Conservation (phyloP, 2,888 invertebrate genomes). For the Tenthredo amoena region DNA sequence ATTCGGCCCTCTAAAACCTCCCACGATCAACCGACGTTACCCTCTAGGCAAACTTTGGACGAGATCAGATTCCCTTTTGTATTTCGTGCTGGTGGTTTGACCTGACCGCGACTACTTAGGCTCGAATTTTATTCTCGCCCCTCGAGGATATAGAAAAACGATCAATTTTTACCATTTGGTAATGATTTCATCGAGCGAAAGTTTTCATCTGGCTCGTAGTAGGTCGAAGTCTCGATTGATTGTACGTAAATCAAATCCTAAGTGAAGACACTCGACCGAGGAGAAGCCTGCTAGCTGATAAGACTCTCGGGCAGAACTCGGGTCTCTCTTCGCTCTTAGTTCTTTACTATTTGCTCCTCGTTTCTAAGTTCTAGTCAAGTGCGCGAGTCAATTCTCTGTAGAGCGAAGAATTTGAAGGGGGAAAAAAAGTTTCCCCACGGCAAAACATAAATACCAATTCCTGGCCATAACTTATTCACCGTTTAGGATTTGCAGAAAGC, state of each 20-base stretch:
- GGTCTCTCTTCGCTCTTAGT: neutral
- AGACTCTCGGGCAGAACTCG: conserved; percentile 4
- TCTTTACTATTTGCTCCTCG: neutral
- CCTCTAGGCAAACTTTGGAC: conserved; percentile 31
- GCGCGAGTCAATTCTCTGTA: neutral
- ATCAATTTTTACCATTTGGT: neutral
- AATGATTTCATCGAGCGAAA: neutral
- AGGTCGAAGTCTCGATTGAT: neutral
- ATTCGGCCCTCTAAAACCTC: conserved; percentile 14
- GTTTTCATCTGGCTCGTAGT: neutral
- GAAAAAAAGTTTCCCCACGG: neutral
- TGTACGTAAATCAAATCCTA: neutral
- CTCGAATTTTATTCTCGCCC: neutral
- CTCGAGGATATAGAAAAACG: neutral
- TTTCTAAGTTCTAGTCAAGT: conserved; percentile 23
- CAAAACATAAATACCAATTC: conserved; percentile 51
- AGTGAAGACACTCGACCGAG: conserved; percentile 29
- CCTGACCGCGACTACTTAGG: conserved; percentile 22
- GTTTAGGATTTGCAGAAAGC: conserved; percentile 65
- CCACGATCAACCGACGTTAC: conserved; percentile 22
- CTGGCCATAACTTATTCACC: conserved; percentile 72
- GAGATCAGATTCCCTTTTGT: conserved; percentile 19
- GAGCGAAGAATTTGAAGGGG: neutral
- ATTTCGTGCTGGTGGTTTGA: neutral
- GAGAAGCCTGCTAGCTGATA: conserved; percentile 24